Conservation (phyloP, 2,113 vertebrate species). For the Marmota monax region DNA sequence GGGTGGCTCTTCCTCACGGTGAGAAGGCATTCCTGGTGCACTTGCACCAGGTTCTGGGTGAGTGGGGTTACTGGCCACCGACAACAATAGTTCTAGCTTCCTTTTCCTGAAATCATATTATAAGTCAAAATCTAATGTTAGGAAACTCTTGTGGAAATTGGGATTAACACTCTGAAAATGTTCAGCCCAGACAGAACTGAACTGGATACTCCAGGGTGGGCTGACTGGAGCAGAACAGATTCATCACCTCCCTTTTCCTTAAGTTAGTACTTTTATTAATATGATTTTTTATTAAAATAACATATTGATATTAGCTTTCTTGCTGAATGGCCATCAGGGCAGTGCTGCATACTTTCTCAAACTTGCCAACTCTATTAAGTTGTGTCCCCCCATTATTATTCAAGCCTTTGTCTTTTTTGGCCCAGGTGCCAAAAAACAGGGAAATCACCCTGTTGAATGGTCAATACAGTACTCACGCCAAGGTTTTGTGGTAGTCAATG, state of each 20-base stretch:
- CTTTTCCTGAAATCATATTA: not conserved
- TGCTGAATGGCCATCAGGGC: not conserved
- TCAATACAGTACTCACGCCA: conserved; percentile 91
- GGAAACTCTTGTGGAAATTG: not conserved
- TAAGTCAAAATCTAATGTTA: not conserved
- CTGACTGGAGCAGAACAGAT: not conserved
- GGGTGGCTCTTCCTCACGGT: no score
- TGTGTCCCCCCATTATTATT: not conserved
- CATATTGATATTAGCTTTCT: not conserved
- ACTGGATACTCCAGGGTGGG: not conserved
- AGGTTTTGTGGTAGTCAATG: conserved; percentile 96
- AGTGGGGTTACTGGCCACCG: not conserved
- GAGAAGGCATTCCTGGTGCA: not conserved
- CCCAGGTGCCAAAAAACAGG: not conserved
- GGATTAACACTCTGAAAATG: not conserved
- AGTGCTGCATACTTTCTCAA: not conserved
- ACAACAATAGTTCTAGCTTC: not conserved
- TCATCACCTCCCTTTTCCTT: not conserved
- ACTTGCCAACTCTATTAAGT: not conserved
- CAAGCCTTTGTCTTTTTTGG: not conserved
- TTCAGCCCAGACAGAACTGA: not conserved
- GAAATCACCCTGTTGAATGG: not conserved
- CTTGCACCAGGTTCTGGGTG: not conserved
- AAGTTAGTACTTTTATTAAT: not conserved
- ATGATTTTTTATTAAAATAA: no score